Conservation (phyloP, 2,113 vertebrate genomes). For the Ictidomys tridecemlineatus region DNA sequence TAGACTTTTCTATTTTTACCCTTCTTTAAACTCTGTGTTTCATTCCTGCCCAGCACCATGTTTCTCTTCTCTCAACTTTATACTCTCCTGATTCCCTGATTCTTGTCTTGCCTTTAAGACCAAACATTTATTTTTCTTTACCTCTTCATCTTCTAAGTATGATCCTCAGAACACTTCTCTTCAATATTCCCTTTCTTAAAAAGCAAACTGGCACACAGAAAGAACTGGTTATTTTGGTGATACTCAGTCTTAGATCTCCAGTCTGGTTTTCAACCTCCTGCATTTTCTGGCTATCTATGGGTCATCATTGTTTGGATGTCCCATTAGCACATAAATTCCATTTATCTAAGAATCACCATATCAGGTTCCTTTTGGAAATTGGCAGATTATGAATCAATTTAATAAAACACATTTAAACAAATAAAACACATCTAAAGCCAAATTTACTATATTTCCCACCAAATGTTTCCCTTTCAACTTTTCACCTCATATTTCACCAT, state of each 20-base stretch:
- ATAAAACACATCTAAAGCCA: not conserved
- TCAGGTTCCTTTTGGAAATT: not conserved
- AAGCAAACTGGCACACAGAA: not conserved
- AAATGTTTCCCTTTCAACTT: slow-evolving; percentile 37
- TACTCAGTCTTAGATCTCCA: not conserved
- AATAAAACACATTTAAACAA: not conserved
- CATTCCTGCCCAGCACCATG: not conserved
- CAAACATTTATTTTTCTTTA: not conserved
- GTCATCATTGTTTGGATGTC: not conserved
- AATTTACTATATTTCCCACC: slow-evolving; percentile 31
- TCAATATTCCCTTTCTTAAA: not conserved
- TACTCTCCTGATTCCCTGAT: not conserved
- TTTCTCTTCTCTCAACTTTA: not conserved
- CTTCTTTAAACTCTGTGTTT: not conserved
- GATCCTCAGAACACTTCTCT: not conserved
- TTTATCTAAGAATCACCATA: slow-evolving; percentile 16
- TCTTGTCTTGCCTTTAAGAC: not conserved
- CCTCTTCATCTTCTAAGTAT: not conserved
- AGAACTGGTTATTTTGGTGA: not conserved
- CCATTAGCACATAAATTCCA: slow-evolving; percentile 11
- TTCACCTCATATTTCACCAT: not conserved
- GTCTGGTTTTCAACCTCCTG: not conserved
- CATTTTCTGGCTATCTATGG: not conserved
- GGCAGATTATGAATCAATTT: not conserved
- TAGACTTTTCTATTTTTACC: not conserved